These are phyloP conservation scores for Meda fulgida DNA, from an alignment of 2,797 vertebrate genomes.

Conservation along the genomic window DNA sequence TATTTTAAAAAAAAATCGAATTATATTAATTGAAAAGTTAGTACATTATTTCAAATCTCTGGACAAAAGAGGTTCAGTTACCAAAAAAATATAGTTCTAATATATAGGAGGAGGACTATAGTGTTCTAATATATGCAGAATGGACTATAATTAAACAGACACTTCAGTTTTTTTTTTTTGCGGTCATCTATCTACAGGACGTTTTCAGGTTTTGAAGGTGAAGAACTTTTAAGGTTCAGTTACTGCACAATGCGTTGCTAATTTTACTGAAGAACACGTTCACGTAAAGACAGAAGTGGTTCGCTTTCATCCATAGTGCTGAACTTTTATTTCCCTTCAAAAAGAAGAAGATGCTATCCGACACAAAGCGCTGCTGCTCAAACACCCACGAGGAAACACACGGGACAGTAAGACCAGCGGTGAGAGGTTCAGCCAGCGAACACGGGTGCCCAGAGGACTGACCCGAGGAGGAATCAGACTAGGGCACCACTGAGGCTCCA, in stretches of 20 bases:
- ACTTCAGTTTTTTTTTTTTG: conserved; percentile 24
- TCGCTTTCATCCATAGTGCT: conserved; percentile 17
- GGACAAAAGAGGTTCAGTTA: neutral
- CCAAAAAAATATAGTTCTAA: neutral
- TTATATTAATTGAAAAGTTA: neutral
- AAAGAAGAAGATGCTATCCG: conserved; percentile 34
- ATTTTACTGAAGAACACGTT: neutral
- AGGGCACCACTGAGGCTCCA: conserved; percentile 32
- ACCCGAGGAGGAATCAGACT: conserved; percentile 39
- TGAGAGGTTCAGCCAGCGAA: conserved; percentile 55
- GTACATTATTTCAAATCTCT: neutral
- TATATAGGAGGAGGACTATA: neutral
- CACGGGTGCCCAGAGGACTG: conserved; percentile 49
- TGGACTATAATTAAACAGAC: neutral
- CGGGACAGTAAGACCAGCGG: conserved; percentile 21
- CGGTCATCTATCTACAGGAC: conserved; percentile 20
- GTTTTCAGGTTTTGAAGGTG: conserved; percentile 21
- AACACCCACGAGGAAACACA: conserved; percentile 23
- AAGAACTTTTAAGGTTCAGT: conserved; percentile 8
- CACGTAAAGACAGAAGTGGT: neutral
- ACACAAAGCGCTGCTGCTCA: conserved; percentile 34
- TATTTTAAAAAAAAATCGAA: too few relatives aligned
- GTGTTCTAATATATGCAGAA: conserved; percentile 4
- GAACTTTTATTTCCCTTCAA: conserved; percentile 21
- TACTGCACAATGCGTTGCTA: neutral